These are phyloP conservation scores for Isichthys henryi DNA, from an alignment of 2,113 vertebrate genomes.

Conservation along the genomic window DNA sequence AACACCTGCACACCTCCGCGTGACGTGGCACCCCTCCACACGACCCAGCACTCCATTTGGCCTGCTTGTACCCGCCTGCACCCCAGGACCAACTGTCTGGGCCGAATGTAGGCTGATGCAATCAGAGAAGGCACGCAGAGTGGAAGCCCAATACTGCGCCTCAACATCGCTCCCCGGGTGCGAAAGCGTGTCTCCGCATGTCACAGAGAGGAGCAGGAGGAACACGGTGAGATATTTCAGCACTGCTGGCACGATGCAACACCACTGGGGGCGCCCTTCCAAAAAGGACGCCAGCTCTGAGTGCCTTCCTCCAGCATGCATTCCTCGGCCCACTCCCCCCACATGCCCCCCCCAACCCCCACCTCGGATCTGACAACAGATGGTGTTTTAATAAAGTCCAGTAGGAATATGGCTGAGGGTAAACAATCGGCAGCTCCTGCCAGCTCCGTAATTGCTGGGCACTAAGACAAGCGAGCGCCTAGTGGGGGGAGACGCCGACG, in stretches of 20 bases:
- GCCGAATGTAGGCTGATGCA: constrained; percentile 13
- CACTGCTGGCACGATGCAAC: neutral
- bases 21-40: constrained; percentile 28
- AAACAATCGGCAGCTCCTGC: constrained; percentile 88
- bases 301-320: constrained; percentile 3
- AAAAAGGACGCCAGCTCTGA: constrained; percentile 32
- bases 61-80: neutral
- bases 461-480: constrained; percentile 89
- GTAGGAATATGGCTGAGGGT: constrained; percentile 99
- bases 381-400: constrained; percentile 99
- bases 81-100: constrained; percentile 17
- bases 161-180: neutral
- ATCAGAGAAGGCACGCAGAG: neutral
- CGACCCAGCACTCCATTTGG: constrained; percentile 2
- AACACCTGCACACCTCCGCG: constrained; percentile 49
- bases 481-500: constrained; percentile 64
- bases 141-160: neutral
- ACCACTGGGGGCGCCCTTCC: constrained; percentile 12
- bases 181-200: neutral
- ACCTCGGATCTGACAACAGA: constrained; percentile 89
- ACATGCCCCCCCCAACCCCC: constrained; percentile 26
- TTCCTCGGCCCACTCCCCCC: constrained; percentile 36
- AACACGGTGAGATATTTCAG: neutral
- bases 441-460: constrained; percentile 99
- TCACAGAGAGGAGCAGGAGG: neutral